These are phyloP conservation scores for Bos taurus DNA, from an alignment of 2,113 vertebrate genomes.

Conservation along the genomic window DNA sequence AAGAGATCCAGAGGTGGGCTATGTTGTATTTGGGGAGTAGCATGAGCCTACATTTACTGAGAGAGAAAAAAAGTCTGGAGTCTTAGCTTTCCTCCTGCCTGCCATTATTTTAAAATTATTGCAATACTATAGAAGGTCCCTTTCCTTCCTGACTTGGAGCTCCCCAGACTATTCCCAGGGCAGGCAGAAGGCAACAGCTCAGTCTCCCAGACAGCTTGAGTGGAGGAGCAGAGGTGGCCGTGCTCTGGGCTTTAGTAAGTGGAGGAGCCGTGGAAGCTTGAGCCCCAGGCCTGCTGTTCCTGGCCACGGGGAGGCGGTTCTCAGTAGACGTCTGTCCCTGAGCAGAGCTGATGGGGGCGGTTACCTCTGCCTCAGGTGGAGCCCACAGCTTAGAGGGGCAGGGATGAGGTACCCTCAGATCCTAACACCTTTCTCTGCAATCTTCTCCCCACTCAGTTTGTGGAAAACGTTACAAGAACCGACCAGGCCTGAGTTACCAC, in stretches of 20 bases:
- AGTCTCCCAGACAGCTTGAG: not conserved
- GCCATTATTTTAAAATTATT: not conserved
- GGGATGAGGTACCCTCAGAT: accelerated
- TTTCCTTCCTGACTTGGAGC: not conserved
- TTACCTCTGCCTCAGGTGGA: not conserved
- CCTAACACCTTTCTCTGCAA: not conserved
- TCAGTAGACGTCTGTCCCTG: accelerated
- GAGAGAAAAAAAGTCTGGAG: not conserved
- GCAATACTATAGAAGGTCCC: not conserved
- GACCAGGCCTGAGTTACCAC: constrained; percentile 96
- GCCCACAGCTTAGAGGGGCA: not conserved
- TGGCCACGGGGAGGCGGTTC: not conserved
- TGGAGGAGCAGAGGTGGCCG: not conserved
- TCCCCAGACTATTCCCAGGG: not conserved
- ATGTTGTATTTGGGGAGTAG: not conserved
- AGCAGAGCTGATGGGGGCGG: not conserved
- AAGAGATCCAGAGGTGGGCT: not conserved
- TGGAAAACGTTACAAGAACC: constrained; percentile 98
- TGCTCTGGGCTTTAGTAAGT: not conserved
- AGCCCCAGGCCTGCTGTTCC: not conserved
- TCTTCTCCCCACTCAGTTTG: constrained; percentile 84
- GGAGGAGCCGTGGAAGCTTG: not conserved
- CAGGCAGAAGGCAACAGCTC: not conserved
- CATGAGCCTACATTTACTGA: not conserved
- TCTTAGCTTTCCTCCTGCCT: not conserved